These are phyloP conservation scores for Torymus texanus DNA, from an alignment of 2,888 invertebrate genomes.

Conservation along the genomic window DNA sequence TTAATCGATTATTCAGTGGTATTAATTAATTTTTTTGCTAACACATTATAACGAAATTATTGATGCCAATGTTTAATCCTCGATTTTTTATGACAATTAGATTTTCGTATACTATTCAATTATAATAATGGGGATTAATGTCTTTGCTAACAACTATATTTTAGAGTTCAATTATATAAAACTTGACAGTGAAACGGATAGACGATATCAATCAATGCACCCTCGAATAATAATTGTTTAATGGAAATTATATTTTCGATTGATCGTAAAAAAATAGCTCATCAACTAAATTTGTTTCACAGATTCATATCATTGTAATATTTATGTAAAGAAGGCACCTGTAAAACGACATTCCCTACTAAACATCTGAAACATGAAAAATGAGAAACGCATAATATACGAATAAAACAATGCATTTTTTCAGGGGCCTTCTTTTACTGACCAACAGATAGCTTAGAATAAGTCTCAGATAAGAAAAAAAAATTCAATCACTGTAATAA, in stretches of 20 bases:
- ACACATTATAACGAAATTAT: slow-evolving; percentile 20
- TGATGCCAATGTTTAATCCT: slow-evolving; percentile 22
- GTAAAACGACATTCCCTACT: slow-evolving; percentile 9
- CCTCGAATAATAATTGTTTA: slow-evolving; percentile 20
- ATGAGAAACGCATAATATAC: too few species aligned
- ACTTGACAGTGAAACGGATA: slow-evolving; percentile 2
- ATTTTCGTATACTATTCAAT: slow-evolving; percentile 2
- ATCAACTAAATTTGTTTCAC: slow-evolving; percentile 29
- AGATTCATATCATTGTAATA: slow-evolving; percentile 10
- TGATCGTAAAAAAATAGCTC: slow-evolving; percentile 40
- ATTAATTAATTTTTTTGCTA: slow-evolving; percentile 14
- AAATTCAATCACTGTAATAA: slow-evolving; percentile 29
- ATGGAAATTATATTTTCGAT: slow-evolving; percentile 31
- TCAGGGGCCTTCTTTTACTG: slow-evolving; percentile 34
- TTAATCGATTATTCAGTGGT: slow-evolving; percentile 18
- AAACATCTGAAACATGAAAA: too few species aligned
- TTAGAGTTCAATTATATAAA: too few species aligned
- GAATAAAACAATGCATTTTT: slow-evolving; percentile 10
- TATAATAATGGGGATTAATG: background rate
- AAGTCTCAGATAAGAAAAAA: slow-evolving; percentile 31
- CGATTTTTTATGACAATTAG: background rate
- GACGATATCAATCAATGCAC: slow-evolving; percentile 25
- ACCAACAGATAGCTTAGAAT: slow-evolving; percentile 36
- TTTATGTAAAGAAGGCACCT: slow-evolving; percentile 37
- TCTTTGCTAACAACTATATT: too few species aligned